These are phyloP conservation scores for Ciconia stormi DNA, from an alignment of 2,113 vertebrate genomes.

Conservation along the genomic window DNA sequence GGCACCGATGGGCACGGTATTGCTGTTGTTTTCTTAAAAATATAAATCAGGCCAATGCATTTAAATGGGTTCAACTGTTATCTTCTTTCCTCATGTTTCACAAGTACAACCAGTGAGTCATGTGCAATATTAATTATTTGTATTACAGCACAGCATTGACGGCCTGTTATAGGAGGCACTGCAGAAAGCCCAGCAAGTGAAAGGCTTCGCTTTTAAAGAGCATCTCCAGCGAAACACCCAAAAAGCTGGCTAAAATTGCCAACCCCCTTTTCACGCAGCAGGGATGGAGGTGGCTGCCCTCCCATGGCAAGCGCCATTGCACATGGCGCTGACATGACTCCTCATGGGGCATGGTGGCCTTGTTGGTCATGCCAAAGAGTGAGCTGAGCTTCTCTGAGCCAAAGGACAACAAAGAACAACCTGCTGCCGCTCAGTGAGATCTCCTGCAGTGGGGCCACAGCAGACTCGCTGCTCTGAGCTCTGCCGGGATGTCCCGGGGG, in stretches of 20 bases:
- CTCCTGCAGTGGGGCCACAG: background rate
- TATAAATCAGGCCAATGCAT: background rate
- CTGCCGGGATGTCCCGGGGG: fast-evolving
- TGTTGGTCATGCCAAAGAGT: background rate
- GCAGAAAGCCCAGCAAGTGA: background rate
- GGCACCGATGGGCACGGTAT: background rate
- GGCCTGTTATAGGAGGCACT: background rate
- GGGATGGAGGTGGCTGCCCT: background rate
- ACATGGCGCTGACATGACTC: fast-evolving
- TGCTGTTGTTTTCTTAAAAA: conserved; percentile 8
- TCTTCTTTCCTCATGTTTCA: conserved; percentile 32
- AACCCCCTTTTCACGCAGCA: background rate
- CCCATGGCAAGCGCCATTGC: background rate
- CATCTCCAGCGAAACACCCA: background rate
- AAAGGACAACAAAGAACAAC: background rate
- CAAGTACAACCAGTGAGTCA: conserved; percentile 9
- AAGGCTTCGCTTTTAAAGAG: background rate
- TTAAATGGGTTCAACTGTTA: background rate
- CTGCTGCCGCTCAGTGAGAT: background rate
- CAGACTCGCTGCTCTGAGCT: background rate
- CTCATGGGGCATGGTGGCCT: fast-evolving
- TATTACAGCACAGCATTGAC: background rate
- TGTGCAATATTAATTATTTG: background rate
- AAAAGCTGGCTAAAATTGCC: background rate
- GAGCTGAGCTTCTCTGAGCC: background rate